These are phyloP conservation scores for Balearica regulorum DNA, from an alignment of 2,797 vertebrate genomes.

Conservation along the genomic window DNA sequence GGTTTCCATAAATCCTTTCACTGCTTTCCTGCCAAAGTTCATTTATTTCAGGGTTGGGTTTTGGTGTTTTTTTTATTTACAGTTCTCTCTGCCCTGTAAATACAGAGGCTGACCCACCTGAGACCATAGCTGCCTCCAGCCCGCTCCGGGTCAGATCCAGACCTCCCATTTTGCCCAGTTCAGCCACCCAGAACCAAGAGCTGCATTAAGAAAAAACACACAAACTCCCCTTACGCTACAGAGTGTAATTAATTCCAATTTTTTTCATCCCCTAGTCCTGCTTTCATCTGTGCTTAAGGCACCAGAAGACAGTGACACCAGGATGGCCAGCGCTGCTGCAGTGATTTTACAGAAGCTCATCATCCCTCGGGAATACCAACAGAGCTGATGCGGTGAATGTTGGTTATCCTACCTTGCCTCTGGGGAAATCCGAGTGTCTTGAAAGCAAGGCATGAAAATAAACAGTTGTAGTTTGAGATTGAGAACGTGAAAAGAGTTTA, in stretches of 20 bases:
- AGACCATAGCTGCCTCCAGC: neutral
- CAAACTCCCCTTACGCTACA: neutral
- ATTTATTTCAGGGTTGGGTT: neutral
- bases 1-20: neutral
- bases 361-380: neutral
- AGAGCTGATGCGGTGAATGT: accelerated
- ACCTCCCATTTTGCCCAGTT: neutral
- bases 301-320: neutral
- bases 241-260: neutral
- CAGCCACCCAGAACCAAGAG: neutral
- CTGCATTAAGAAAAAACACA: neutral
- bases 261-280: neutral
- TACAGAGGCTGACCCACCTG: neutral
- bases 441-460: neutral
- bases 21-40: neutral
- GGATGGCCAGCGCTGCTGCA: neutral
- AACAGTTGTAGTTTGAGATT: neutral
- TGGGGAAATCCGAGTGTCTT: neutral
- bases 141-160: accelerated
- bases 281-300: neutral
- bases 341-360: neutral
- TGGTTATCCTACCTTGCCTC: neutral
- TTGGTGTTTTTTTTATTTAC: no score
- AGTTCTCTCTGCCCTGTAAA: neutral
- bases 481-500: neutral